These are phyloP conservation scores for Oreocharis arfaki DNA, from an alignment of 2,113 vertebrate genomes.

Conservation along the genomic window DNA sequence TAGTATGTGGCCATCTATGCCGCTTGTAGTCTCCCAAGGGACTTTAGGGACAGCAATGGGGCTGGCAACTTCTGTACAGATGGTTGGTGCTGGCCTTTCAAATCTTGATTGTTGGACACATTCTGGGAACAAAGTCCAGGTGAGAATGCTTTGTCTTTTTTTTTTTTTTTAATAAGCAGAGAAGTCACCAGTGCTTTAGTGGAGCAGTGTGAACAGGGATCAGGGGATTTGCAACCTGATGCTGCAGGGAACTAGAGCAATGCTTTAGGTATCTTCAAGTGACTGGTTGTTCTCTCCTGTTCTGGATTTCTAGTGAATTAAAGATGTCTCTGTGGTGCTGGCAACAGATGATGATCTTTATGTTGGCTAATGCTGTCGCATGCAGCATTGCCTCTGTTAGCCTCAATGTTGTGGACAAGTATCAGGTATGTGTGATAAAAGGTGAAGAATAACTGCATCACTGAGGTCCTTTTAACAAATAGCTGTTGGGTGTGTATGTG, in stretches of 20 bases:
- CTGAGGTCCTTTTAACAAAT: neutral
- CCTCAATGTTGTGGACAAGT: slow-evolving; percentile 77
- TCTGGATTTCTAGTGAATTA: slow-evolving; percentile 56
- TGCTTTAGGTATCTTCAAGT: neutral
- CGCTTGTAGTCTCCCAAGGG: slow-evolving; percentile 78
- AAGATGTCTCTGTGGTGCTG: slow-evolving; percentile 81
- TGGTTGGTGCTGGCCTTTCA: slow-evolving; percentile 79
- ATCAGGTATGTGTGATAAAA: slow-evolving; percentile 64
- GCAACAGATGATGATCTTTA: slow-evolving; percentile 83
- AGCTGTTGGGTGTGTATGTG: neutral
- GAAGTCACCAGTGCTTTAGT: neutral
- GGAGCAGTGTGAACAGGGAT: neutral
- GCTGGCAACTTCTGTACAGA: slow-evolving; percentile 79
- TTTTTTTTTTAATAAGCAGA: neutral
- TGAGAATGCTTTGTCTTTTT: neutral
- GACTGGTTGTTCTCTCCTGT: neutral
- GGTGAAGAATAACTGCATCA: neutral
- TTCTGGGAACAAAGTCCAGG: slow-evolving; percentile 78
- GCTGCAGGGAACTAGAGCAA: neutral
- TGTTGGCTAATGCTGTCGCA: slow-evolving; percentile 77
- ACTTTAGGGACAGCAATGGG: slow-evolving; percentile 81
- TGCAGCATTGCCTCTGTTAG: slow-evolving; percentile 72
- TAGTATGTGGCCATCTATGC: slow-evolving; percentile 83
- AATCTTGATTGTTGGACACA: slow-evolving; percentile 80
- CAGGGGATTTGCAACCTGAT: neutral